Evolutionary conservation across 2,113 vertebrate species (phyloP).

Genomic region (Lophotis ruficrista): DNA sequence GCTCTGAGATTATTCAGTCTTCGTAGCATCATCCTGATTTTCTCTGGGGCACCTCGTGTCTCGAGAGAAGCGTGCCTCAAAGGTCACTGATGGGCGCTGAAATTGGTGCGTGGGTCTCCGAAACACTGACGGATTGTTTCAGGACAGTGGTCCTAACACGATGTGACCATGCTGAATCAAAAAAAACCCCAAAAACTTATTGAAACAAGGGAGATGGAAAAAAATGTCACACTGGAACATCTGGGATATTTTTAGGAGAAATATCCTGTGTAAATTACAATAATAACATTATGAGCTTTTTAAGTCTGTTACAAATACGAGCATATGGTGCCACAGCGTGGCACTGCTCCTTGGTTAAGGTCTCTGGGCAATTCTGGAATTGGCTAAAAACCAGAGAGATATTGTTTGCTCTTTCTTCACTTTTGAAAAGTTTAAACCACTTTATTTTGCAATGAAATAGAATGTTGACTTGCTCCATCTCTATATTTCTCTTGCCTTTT

Average conservation of each 20-base stretch:
- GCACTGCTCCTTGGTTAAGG: slow-evolving; percentile 31
- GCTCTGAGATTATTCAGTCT: not conserved
- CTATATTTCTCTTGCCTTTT: not conserved
- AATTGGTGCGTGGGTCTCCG: not conserved
- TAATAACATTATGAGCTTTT: slow-evolving; percentile 26
- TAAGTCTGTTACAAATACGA: slow-evolving; percentile 43
- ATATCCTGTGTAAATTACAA: not conserved
- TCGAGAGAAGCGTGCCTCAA: not conserved
- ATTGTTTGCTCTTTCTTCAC: not conserved
- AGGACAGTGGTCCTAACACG: not conserved
- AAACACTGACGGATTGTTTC: not conserved
- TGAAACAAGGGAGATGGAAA: not conserved
- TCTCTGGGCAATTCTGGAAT: slow-evolving; percentile 31
- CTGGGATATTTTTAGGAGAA: slow-evolving; percentile 17
- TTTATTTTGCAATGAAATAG: not conserved
- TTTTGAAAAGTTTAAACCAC: not conserved
- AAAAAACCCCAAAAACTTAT: no score
- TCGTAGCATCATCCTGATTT: not conserved
- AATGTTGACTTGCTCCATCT: not conserved
- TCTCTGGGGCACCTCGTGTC: not conserved
- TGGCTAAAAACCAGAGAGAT: not conserved
- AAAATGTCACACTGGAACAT: not conserved
- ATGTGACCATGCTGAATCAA: not conserved
- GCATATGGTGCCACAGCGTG: slow-evolving; percentile 32
- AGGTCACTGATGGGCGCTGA: not conserved